phyloP scores from a whole-genome alignment of 2,797 vertebrate genomes.

The Neopelma chrysocephalum region DNA sequence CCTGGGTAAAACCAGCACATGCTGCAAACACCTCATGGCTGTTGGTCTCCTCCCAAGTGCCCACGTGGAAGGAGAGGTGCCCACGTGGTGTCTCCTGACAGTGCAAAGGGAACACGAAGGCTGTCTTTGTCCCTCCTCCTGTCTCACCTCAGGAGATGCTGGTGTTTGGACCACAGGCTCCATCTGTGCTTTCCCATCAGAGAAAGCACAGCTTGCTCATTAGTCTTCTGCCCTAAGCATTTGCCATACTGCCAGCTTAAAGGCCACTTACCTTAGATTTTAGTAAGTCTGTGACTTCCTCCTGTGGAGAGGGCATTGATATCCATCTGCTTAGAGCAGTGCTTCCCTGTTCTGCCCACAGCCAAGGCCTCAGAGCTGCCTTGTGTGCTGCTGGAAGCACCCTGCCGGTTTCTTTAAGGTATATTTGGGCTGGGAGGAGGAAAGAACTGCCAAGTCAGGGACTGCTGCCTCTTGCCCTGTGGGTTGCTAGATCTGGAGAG shows the following conservation, averaged over 20 bases:
- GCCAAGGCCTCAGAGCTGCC: not conserved
- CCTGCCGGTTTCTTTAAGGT: rapidly evolving
- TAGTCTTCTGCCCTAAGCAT: not conserved
- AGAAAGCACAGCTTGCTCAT: not conserved
- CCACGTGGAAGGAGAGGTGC: not conserved
- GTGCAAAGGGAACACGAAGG: not conserved
- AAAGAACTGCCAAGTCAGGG: not conserved
- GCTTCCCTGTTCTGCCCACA: not conserved
- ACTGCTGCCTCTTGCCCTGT: not conserved
- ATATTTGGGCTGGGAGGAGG: not conserved
- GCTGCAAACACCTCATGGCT: not conserved
- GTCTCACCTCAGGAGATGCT: not conserved
- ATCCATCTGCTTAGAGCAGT: not conserved
- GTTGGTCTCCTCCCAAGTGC: not conserved
- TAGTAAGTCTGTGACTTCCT: not conserved
- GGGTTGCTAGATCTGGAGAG: not conserved
- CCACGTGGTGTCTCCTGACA: not conserved
- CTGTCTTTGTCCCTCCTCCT: not conserved
- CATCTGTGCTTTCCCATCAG: not conserved
- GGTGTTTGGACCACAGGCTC: not conserved
- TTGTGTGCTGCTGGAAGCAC: not conserved
- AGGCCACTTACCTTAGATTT: not conserved
- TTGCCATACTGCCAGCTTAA: not conserved
- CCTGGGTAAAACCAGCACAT: not conserved
- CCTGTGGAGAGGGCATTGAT: not conserved